phyloP scores from a whole-genome alignment of 2,797 vertebrate genomes.

The Phataginus tricuspis region DNA sequence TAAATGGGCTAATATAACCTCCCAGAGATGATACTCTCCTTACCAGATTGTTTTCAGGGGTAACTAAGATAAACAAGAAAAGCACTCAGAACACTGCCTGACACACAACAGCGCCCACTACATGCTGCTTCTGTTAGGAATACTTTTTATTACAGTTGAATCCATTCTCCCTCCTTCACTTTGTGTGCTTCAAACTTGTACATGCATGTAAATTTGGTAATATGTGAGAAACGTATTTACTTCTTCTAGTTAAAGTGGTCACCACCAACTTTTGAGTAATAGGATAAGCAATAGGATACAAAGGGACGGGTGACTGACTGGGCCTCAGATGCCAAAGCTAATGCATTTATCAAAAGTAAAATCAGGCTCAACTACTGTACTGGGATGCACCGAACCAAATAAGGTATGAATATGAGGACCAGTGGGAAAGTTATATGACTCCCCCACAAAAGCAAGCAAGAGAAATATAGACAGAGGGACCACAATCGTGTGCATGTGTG shows the following conservation, averaged over 20 bases:
- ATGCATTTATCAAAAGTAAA: neutral
- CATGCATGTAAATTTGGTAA: neutral
- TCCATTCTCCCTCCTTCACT: neutral
- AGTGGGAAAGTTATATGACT: neutral
- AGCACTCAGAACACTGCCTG: neutral
- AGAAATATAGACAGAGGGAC: neutral
- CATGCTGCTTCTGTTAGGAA: neutral
- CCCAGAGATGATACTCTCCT: neutral
- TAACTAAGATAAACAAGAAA: neutral
- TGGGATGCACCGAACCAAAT: neutral
- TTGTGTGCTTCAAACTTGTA: neutral
- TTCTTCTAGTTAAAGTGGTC: neutral
- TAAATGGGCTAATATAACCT: neutral
- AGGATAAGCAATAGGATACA: neutral
- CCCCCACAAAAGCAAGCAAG: neutral
- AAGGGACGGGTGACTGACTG: neutral
- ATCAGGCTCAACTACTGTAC: neutral
- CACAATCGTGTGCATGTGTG: neutral
- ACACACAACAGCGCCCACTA: neutral
- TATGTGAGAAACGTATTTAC: neutral
- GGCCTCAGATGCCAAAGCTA: neutral
- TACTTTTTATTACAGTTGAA: neutral
- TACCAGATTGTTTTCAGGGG: neutral
- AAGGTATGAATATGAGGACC: neutral
- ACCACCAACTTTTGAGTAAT: neutral